Conservation (phyloP, 2,888 invertebrate genomes). For the Calliopum simillimum region DNA sequence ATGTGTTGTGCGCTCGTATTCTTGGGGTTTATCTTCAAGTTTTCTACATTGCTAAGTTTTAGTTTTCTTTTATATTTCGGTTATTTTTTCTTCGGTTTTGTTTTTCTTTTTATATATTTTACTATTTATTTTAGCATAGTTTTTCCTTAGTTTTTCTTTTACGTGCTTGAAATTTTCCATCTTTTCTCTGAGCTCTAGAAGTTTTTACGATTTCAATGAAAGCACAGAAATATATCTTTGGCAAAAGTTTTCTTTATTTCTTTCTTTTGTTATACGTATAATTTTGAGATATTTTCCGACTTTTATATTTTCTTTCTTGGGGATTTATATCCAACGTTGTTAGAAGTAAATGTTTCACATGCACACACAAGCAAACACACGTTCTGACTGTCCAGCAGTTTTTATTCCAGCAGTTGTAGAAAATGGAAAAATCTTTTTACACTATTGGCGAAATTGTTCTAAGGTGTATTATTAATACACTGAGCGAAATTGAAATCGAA, state of each 20-base stretch:
- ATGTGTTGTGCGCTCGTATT: not conserved
- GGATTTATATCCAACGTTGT: conserved; percentile 16
- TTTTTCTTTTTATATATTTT: not conserved
- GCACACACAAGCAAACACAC: too few relatives aligned
- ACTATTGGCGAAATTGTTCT: too few relatives aligned
- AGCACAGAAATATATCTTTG: conserved; percentile 28
- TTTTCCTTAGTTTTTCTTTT: conserved; percentile 6
- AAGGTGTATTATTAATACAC: too few relatives aligned
- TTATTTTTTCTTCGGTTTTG: not conserved
- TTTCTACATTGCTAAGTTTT: conserved; percentile 2
- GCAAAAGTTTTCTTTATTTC: conserved; percentile 31
- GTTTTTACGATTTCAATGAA: conserved; percentile 30
- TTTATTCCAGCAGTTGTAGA: too few relatives aligned
- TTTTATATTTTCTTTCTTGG: conserved; percentile 24
- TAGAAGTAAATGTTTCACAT: too few relatives aligned
- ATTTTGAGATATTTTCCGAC: conserved; percentile 24
- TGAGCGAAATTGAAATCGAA: too few relatives aligned
- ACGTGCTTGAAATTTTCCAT: conserved; percentile 5
- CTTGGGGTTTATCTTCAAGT: not conserved
- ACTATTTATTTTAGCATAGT: conserved; percentile 10
- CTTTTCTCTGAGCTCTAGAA: not conserved
- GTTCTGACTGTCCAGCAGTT: too few relatives aligned
- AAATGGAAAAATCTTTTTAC: too few relatives aligned
- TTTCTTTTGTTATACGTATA: conserved; percentile 20
- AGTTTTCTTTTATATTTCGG: not conserved